phyloP scores from a whole-genome alignment of 2,888 invertebrate genomes.

The Sarcophaga carnaria region DNA sequence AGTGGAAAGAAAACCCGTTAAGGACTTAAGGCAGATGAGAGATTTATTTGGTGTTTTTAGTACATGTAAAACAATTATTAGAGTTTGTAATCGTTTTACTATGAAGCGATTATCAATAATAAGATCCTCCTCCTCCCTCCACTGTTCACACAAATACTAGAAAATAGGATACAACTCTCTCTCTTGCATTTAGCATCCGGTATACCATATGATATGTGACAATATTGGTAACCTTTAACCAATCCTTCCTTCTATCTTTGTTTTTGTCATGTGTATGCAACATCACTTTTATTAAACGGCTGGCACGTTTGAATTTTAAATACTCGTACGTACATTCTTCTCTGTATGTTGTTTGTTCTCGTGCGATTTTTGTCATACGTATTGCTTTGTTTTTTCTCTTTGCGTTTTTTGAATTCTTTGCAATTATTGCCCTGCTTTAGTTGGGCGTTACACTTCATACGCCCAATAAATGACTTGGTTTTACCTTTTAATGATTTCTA shows the following conservation, averaged over 20 bases:
- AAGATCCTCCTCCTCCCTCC: not conserved
- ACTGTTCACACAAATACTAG: not conserved
- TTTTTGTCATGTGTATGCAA: slow-evolving; percentile 35
- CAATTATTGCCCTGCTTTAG: slow-evolving; percentile 67
- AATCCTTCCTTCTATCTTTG: not conserved
- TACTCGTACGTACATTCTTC: slow-evolving; percentile 8
- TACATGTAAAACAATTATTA: slow-evolving; percentile 55
- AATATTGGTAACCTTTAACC: slow-evolving; percentile 55
- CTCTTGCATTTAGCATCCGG: slow-evolving; percentile 52
- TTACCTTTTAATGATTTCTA: slow-evolving; percentile 65
- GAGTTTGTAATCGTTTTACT: slow-evolving; percentile 40
- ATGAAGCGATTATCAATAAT: slow-evolving; percentile 60
- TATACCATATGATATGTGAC: slow-evolving; percentile 65
- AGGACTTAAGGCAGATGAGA: slow-evolving; percentile 16
- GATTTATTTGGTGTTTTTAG: slow-evolving; percentile 27
- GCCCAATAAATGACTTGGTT: slow-evolving; percentile 75
- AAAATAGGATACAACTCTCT: slow-evolving; percentile 21
- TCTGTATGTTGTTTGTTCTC: slow-evolving; percentile 34
- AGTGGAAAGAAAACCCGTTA: slow-evolving; percentile 32
- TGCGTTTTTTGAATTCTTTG: slow-evolving; percentile 53
- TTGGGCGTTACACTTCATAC: slow-evolving; percentile 72
- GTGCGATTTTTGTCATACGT: slow-evolving; percentile 11
- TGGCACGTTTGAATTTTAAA: slow-evolving; percentile 48
- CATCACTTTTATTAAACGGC: too few relatives aligned
- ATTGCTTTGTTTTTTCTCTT: slow-evolving; percentile 39